Percentiles rank a stretch among this genome's conserved stretches.
Conservation (phyloP, 2,888 invertebrate species). For the Copidosoma aretas region DNA sequence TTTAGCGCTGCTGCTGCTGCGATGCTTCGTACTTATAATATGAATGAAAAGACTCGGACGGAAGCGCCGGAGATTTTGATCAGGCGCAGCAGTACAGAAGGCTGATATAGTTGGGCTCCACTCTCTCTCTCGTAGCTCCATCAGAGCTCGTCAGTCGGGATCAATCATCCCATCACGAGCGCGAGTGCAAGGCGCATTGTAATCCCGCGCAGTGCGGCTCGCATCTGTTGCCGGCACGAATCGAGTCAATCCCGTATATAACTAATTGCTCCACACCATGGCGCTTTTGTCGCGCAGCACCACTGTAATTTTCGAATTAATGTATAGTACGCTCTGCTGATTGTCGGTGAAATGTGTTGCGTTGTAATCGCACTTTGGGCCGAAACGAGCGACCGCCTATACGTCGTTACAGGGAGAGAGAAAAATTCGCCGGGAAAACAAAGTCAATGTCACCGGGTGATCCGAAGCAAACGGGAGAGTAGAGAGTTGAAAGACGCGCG, state of each 20-base stretch:
- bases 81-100: slow-evolving; percentile 13
- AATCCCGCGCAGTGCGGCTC: neutral
- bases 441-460: no score
- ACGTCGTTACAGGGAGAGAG: no score
- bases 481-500: no score
- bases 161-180: slow-evolving; percentile 60
- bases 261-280: neutral
- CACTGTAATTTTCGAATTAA: neutral
- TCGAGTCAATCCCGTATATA: neutral
- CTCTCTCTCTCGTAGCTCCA: slow-evolving; percentile 49
- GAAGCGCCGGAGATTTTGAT: slow-evolving; percentile 39
- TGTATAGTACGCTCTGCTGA: no score
- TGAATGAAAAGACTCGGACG: slow-evolving; percentile 36
- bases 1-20: no score
- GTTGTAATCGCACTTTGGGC: no score
- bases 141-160: slow-evolving; percentile 58
- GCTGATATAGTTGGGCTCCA: slow-evolving; percentile 37
- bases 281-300: neutral
- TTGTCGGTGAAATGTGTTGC: no score
- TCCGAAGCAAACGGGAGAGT: no score
- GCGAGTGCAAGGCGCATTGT: slow-evolving; percentile 1
- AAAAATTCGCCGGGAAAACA: no score
- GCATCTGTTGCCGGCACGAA: neutral
- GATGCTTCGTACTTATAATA: no score
- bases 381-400: no score